Base-by-base conservation (phyloP, 35 echinoderm and acorn worm species). In the Eucidaris tribuloides region DNA sequence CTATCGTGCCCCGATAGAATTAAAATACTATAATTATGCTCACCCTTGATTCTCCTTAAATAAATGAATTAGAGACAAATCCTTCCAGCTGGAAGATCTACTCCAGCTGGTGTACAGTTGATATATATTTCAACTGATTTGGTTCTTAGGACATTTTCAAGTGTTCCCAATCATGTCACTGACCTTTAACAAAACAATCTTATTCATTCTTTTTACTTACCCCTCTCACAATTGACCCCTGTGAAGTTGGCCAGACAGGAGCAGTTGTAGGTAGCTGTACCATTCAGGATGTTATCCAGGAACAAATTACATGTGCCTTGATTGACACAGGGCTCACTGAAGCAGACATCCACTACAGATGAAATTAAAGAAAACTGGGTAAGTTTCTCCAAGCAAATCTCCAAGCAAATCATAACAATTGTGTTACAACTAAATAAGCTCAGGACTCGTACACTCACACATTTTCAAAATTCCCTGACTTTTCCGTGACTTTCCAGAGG, bases 281-380 rank as follows among this genome's bases (percentile, higher is more conserved):
- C 65, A 7, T 84, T 65, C 13, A 74, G 33, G 1, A 42, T 40
- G 37, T 74, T 44, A 1, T 65, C 82, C 18, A 84, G 34, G 18
- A 71, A 34, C 2, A 57, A 45, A 43, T 17, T 66, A 32, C 82
- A 84, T 7, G 82, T 84, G 17, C 82, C 82, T 45, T 65, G 60
- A 38, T 84, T 84, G 24, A 2, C 20, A 55, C 82, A 84, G 2
- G 82, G 82, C 17, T 30, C 31, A 71, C 82, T 84, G 28, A 40
- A 84, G 58, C 82, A 84, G 22, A 63, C 60, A 84, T 84, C 62
- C 59, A 34, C 82, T 84, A 28, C 35, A 37, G 32, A n/a, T 19
- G 57, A 60, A 23, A 5, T 23, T 60, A 60, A 60, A 23, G 57
- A 60, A 60, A 60, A 29, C 22, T n/a, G 22, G 30, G n/a, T 60